Conservation (phyloP, 2,113 vertebrate species). For the Ivindomyrus marchei region DNA sequence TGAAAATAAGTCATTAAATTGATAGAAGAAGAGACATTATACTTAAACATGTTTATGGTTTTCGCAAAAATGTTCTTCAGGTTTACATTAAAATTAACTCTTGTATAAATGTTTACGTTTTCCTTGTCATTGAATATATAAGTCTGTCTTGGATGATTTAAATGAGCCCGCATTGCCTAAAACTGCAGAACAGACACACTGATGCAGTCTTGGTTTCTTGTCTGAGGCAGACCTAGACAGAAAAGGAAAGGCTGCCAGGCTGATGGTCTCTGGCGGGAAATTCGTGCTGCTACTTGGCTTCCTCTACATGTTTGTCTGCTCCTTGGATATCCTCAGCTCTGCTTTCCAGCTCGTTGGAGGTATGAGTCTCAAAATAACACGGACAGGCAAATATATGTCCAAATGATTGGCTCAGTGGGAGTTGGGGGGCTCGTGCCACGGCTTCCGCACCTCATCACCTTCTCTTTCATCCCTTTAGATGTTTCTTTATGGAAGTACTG, state of each 20-base stretch:
- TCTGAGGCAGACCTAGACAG: slow-evolving; percentile 68
- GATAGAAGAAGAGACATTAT: neutral
- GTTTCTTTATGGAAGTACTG: neutral
- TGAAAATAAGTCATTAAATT: neutral
- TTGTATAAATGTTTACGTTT: neutral
- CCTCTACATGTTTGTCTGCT: slow-evolving; percentile 90
- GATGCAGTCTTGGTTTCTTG: neutral
- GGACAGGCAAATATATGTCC: neutral
- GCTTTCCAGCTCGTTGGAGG: slow-evolving; percentile 95
- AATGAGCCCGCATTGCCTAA: neutral
- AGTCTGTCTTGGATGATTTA: neutral
- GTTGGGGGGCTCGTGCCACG: neutral
- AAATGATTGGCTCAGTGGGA: neutral
- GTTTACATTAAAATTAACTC: neutral
- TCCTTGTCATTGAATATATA: neutral
- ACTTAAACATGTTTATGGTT: neutral
- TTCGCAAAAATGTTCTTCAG: neutral
- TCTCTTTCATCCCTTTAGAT: neutral
- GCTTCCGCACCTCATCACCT: neutral
- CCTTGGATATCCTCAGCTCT: slow-evolving; percentile 86
- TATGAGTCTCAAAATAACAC: slow-evolving; percentile 35
- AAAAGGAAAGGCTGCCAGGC: slow-evolving; percentile 63
- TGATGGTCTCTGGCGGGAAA: slow-evolving; percentile 63
- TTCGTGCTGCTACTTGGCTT: slow-evolving; percentile 67
- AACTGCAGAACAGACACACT: neutral